Evolutionary conservation across 2,797 vertebrate genomes (phyloP), one percentile per base, ranked within the genome.

Genomic region (Girardinus metallicus): DNA sequence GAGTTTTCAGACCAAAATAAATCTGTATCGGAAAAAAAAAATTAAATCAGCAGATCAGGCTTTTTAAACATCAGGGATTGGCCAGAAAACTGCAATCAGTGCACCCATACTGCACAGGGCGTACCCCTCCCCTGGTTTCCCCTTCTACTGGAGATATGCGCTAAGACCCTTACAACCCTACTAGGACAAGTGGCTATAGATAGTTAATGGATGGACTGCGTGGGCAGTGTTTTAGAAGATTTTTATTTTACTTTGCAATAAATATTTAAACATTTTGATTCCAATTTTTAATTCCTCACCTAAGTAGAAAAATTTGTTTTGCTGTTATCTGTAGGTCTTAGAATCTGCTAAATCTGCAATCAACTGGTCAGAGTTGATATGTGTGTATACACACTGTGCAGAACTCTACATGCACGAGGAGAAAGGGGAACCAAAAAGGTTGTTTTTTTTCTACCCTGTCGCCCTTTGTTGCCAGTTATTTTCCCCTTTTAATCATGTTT

Each of bases 401-500:
- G 18, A 4, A 31, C 43, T 51, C 47, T 29, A 70, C 11, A 23
- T 66, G 76, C 51, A 44, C n/a, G 18, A n/a, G 49, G 31, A 43
- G 34, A 75, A 41, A 51, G 29, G 64, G 41, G 60, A 23, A 21
- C 34, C 16, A 26, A 55, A 70, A 62, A 29, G 83, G 77, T 23
- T 79, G 60, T 41, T 87, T 88, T 71, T 88, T 80, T 82, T 86
- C 74, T 86, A 78, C 83, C n/a, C 23, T n/a, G 83, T 86, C 82
- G 73, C 73, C 83, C 41, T 91, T 91, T 85, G 89, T 83, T 85
- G 80, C 73, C 0, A 53, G 18, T 77, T 55, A 9, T 83, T 83
- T 78, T 74, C 55, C 71, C 74, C 47, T 89, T 91, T 90, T 89
- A 85, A 91, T 92, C 88, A 82, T 90, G 86, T 90, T 91, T 87